These are phyloP conservation scores for Drosophila pseudoananassae DNA, from an alignment of 1,140 invertebrate species.

Conservation along the genomic window DNA sequence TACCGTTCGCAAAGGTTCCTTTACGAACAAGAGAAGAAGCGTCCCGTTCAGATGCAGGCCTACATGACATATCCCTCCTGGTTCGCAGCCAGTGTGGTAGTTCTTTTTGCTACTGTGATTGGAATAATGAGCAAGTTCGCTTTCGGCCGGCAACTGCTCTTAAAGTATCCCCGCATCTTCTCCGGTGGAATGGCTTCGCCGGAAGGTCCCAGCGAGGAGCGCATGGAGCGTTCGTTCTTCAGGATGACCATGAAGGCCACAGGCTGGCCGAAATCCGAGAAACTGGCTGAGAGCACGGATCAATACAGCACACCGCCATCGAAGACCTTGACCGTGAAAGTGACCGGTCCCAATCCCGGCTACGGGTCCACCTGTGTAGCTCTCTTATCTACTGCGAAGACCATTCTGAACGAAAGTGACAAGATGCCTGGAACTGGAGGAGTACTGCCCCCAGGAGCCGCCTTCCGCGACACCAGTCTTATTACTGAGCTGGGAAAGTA, in stretches of 20 bases:
- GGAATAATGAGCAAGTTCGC: slow-evolving; percentile 87
- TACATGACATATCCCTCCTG: slow-evolving; percentile 86
- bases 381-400: slow-evolving; percentile 89
- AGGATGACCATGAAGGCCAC: slow-evolving; percentile 89
- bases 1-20: slow-evolving; percentile 90
- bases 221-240: slow-evolving; percentile 87
- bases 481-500: slow-evolving; percentile 81
- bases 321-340: slow-evolving; percentile 88
- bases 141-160: slow-evolving; percentile 87
- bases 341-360: slow-evolving; percentile 89
- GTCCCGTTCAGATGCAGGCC: slow-evolving; percentile 89
- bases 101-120: slow-evolving; percentile 87
- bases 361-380: slow-evolving; percentile 93
- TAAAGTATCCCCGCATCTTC: slow-evolving; percentile 91
- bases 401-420: slow-evolving; percentile 90
- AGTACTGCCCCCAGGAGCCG: slow-evolving; percentile 85
- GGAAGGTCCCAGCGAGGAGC: slow-evolving; percentile 88
- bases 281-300: slow-evolving; percentile 86
- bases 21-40: slow-evolving; percentile 88
- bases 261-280: slow-evolving; percentile 91
- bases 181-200: slow-evolving; percentile 88
- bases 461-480: slow-evolving; percentile 75
- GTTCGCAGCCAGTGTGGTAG: slow-evolving; percentile 78
- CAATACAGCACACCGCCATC: slow-evolving; percentile 87
- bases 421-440: slow-evolving; percentile 88